Conservation (phyloP, 1,140 invertebrate species). For the Sweltsa coloradensis region DNA sequence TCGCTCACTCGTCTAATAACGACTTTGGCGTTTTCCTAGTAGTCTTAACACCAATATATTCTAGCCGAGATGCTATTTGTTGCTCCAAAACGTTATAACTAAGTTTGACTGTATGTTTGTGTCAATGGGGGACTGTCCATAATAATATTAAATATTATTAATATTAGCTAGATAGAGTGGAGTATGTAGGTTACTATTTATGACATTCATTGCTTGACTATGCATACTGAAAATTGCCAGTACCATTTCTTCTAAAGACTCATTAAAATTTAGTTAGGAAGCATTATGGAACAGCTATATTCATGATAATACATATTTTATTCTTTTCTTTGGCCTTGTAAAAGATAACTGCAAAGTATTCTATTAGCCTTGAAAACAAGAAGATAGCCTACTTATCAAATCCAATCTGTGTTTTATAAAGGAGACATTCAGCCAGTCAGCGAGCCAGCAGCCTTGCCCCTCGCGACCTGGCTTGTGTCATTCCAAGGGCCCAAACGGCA, state of each 20-base stretch:
- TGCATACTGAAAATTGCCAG: background rate
- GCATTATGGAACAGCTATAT: background rate
- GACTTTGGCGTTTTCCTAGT: no score
- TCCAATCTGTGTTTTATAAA: background rate
- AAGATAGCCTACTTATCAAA: background rate
- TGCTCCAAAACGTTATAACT: no score
- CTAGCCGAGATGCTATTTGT: no score
- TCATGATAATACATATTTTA: background rate
- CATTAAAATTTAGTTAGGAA: background rate
- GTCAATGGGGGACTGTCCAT: no score
- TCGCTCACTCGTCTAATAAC: no score
- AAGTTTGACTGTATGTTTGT: no score
- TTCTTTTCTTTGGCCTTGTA: background rate
- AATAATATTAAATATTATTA: no score
- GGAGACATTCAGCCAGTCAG: conserved; percentile 9
- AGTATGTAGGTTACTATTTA: no score
- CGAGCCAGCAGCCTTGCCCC: conserved; percentile 4
- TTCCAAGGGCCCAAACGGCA: conserved; percentile 1
- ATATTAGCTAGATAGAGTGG: no score
- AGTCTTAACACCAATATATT: no score
- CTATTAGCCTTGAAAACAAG: background rate
- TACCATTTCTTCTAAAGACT: background rate
- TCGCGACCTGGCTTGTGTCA: conserved; percentile 1
- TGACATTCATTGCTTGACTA: no score
- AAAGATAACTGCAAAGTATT: background rate